Base-by-base conservation (phyloP, 1,140 invertebrate species). In the Potamilus streckersoni region DNA sequence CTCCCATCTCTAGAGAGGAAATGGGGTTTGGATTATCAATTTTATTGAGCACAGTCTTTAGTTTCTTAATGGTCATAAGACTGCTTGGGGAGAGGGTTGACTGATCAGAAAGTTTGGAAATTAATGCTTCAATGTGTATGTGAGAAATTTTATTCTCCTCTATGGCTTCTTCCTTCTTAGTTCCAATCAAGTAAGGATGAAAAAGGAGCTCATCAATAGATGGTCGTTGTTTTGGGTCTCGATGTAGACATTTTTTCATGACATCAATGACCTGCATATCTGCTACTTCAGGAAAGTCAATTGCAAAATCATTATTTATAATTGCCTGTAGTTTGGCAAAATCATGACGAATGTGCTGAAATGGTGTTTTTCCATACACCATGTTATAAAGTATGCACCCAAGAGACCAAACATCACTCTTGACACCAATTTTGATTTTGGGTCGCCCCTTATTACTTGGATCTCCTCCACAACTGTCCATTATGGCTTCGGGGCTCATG, bases 361-460 rank as follows among this genome's bases (percentile, higher is more conserved):
- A 99, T 6, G 98, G 98, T 1, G 97, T 96, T 70, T 92, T 91
- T 4, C 96, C 94, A 89, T 98, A 99, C 16, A 97, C 93, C 87
- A 99, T 91, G 87, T 95, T 94, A 88, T 98, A 99, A 38, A 99
- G 91, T 78, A 99, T 99, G 88, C 97, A 98, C 19, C 98, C 98
- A 55, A 99, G 91, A 0, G 97, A 98, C 98, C 98, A 99, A 19
- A 99, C 95, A 90, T 99, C 98, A 17, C 96, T 96, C 84, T 96
- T 97, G 73, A 93, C 95, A 75, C 94, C 95, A 73, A 98, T 95
- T 95, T 85, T 87, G 67, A 79, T 85, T 27, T 80, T 81, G 1
- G 82, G 82, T 71, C 80, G 83, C 8, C 68, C 78, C 31, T 63
- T 69, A n/a, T 73, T 69, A n/a, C 81, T 80, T 19, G 23, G 38